Base-by-base conservation (phyloP, 1,140 invertebrate genomes). In the Aphaenogaster ashmeadi region DNA sequence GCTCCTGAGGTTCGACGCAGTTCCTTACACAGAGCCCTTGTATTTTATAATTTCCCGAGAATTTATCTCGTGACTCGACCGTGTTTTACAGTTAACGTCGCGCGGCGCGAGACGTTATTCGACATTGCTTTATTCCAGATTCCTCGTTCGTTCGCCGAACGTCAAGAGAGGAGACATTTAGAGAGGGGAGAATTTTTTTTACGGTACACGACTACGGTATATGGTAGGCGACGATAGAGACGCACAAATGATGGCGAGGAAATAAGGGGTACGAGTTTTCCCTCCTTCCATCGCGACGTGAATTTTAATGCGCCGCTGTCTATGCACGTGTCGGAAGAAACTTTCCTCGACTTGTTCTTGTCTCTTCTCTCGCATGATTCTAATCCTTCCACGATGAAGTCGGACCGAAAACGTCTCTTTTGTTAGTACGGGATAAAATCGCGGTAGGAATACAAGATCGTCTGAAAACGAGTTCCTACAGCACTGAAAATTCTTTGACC, bases 261-360 rank as follows among this genome's bases (percentile, higher is more conserved):
- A 84, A 84, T 84, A 47, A 75, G 54, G 54, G 41, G 13, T 74
- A 47, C 41, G 80, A 41, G 78, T 72, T 83, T 74, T 74, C 66
- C 21, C 66, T 50, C 13, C 54, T 27, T 33, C 54, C 54, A 8
- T 56, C 84, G 74, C 72, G 85, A 69, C 77, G 54, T 86, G 85
- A 86, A 86, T 86, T 86, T 86, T 86, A 86, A 86, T 69, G 78
- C 38, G 52, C 77, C 62, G 27, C 54, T 84, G 69, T 74, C 80
- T 84, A 60, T 33, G 69, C 80, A 27, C 54, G 69, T 84, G 54
- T 60, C 36, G 18, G 54, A 11, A 44, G 44, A 62, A 84, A 75
- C 69, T 84, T 84, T 21, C 41, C 41, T 5, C 69, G 67, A 74
- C 69, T 44, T 69, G 78, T 69, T 58, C 36, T 27, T 13, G 36